Percentiles rank a stretch among this genome's conserved stretches.
Conservation (phyloP, 64 coral and sea anemone species). For the Anthopleura sola region DNA sequence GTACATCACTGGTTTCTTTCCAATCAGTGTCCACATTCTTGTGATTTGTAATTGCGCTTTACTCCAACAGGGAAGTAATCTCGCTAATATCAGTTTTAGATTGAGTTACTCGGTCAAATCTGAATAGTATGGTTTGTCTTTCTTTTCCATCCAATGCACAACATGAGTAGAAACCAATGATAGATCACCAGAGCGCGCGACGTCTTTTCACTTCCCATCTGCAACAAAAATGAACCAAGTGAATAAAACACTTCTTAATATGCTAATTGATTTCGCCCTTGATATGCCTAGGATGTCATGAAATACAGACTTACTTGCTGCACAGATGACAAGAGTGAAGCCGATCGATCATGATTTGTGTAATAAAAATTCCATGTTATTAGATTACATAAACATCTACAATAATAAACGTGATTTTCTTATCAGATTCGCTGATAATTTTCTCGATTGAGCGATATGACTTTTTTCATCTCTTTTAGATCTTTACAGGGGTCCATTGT, state of each 20-base stretch:
- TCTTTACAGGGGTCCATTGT: neutral
- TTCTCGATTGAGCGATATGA: neutral
- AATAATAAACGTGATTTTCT: neutral
- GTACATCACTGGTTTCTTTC: neutral
- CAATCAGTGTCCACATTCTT: neutral
- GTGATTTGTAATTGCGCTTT: too few relatives aligned
- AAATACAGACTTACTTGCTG: neutral
- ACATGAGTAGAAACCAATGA: neutral
- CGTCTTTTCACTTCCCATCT: neutral
- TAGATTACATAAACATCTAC: neutral
- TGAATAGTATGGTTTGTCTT: neutral
- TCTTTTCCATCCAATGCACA: neutral
- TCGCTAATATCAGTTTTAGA: too few relatives aligned
- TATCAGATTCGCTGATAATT: neutral
- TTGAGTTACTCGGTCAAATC: too few relatives aligned
- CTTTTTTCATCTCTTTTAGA: neutral
- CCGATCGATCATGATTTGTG: neutral
- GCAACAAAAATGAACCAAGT: neutral
- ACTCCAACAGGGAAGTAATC: too few relatives aligned
- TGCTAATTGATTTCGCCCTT: neutral
- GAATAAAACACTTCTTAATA: neutral
- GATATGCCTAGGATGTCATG: neutral
- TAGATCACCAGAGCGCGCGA: neutral
- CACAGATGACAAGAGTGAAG: neutral
- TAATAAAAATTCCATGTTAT: neutral